Conservation (phyloP, 1,140 invertebrate genomes). For the Yoshiicerus persimilis region DNA sequence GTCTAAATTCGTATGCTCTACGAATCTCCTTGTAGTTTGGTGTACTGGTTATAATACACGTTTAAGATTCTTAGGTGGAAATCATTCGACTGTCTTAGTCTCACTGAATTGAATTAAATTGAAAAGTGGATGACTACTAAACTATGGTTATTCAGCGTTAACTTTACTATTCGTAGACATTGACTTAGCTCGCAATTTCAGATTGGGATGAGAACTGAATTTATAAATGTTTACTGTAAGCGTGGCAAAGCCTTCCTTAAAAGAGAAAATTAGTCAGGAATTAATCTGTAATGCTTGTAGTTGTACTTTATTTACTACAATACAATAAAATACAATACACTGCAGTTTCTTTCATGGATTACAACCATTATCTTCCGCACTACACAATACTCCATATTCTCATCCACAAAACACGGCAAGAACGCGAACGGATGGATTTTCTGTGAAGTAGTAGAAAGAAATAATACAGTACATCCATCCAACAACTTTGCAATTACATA, state of each 20-base stretch:
- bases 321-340: not conserved
- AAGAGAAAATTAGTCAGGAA: not conserved
- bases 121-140: not conserved
- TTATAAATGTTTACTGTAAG: not conserved
- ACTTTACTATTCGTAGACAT: not conserved
- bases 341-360: not conserved
- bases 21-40: not conserved
- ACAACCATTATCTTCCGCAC: not conserved
- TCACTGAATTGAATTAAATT: not conserved
- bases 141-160: not conserved
- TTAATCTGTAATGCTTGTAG: too few species aligned
- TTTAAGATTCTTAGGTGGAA: not conserved
- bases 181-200: not conserved
- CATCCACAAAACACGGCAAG: not conserved
- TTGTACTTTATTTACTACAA: too few species aligned
- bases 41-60: not conserved
- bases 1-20: not conserved
- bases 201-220: not conserved
- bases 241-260: not conserved
- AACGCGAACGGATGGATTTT: not conserved
- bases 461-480: not conserved
- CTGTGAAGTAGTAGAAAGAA: not conserved
- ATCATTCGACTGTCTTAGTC: not conserved
- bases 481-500: not conserved
- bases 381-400: not conserved